Conservation (phyloP, 2,888 invertebrate genomes). For the Thera britannica region DNA sequence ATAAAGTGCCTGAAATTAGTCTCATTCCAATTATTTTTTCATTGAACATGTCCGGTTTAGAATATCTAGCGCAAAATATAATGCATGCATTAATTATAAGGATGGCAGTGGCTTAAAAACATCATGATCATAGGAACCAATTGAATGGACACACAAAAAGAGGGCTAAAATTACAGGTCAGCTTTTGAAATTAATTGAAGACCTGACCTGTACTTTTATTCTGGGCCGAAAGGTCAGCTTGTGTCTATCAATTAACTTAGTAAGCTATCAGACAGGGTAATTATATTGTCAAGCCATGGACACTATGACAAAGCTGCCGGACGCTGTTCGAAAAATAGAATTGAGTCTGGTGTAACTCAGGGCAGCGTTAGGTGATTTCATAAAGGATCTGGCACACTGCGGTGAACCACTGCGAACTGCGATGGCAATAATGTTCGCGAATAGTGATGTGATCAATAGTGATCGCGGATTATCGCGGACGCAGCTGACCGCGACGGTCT, state of each 20-base stretch:
- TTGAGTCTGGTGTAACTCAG: background rate
- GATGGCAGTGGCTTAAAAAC: background rate
- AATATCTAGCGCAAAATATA: too few relatives aligned
- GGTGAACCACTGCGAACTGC: too few relatives aligned
- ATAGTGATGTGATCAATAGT: too few relatives aligned
- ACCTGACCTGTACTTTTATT: background rate
- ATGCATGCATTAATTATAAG: background rate
- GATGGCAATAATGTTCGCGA: too few relatives aligned
- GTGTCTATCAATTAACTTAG: constrained; percentile 8
- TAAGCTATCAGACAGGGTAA: constrained; percentile 4
- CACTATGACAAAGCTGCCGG: background rate
- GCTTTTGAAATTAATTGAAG: too few relatives aligned
- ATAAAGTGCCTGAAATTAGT: too few relatives aligned
- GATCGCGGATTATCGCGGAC: too few relatives aligned
- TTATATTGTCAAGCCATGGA: constrained; percentile 11
- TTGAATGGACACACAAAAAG: background rate
- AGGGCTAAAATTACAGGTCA: background rate
- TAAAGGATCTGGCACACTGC: too few relatives aligned
- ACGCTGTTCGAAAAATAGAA: background rate
- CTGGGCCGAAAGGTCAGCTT: constrained; percentile 1
- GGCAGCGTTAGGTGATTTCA: background rate
- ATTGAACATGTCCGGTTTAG: too few relatives aligned
- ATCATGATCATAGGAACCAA: background rate
- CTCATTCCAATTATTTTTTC: too few relatives aligned
- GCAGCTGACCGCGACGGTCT: too few relatives aligned